Percentiles rank a stretch among this genome's conserved stretches.
Evolutionary conservation across 2,113 vertebrate genomes (phyloP).

Genomic region (Notechis scutatus): DNA sequence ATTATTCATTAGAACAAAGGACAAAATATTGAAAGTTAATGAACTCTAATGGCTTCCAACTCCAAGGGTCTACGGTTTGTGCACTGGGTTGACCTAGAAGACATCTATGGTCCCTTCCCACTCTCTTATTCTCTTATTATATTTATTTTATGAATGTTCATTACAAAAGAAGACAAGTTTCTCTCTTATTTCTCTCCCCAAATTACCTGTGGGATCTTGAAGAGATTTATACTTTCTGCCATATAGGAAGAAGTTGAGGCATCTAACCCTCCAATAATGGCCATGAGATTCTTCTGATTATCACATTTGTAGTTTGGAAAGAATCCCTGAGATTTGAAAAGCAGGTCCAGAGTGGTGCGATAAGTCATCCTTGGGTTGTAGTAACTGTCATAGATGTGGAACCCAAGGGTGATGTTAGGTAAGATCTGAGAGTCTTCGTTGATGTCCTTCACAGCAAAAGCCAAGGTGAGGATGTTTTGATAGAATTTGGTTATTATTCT

Average conservation of each 20-base stretch:
- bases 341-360: background rate
- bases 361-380: background rate
- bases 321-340: background rate
- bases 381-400: background rate
- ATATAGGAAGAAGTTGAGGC: background rate
- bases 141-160: background rate
- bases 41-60: background rate
- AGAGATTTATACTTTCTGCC: background rate
- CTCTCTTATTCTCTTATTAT: too few species aligned
- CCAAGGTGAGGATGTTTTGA: background rate
- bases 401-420: background rate
- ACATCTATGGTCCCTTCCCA: too few species aligned
- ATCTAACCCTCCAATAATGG: background rate
- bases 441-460: background rate
- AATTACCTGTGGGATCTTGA: background rate
- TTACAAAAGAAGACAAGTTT: background rate
- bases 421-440: background rate
- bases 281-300: background rate
- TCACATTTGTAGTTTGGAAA: background rate
- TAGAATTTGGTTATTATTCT: background rate
- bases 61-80: too few species aligned
- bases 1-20: background rate
- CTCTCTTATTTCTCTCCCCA: background rate
- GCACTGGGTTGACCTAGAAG: too few species aligned
- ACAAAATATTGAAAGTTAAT: background rate